phyloP scores from a whole-genome alignment of 2,797 vertebrate species.

The Xiphorhynchus erythropygius region DNA sequence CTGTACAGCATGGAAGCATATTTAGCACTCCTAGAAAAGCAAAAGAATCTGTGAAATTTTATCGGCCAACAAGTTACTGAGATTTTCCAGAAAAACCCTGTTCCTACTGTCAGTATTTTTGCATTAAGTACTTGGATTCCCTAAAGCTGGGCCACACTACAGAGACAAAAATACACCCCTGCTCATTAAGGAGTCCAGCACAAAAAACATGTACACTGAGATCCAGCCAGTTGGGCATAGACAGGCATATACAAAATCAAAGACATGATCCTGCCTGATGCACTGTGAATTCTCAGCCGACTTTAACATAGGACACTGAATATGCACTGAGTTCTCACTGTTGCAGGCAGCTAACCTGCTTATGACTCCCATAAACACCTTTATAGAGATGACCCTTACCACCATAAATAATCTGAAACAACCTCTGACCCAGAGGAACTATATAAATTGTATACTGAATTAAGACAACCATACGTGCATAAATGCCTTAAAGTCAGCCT shows the following conservation, averaged over 20 bases:
- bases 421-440: not conserved
- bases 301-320: not conserved
- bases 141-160: not conserved
- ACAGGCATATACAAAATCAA: not conserved
- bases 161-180: not conserved
- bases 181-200: not conserved
- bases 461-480: not conserved
- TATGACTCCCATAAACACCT: not conserved
- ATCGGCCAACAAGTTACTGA: not conserved
- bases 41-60: not conserved
- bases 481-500: accelerated
- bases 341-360: not conserved
- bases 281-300: not conserved
- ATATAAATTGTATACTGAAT: not conserved
- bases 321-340: not conserved
- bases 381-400: not conserved
- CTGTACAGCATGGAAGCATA: not conserved
- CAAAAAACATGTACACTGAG: accelerated
- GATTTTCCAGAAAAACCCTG: not conserved
- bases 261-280: not conserved
- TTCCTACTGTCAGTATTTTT: not conserved
- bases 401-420: not conserved
- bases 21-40: not conserved
- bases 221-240: not conserved
- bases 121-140: not conserved